Evolutionary conservation across 2,113 vertebrate species (phyloP).

Genomic region (Pollimyrus isidori): DNA sequence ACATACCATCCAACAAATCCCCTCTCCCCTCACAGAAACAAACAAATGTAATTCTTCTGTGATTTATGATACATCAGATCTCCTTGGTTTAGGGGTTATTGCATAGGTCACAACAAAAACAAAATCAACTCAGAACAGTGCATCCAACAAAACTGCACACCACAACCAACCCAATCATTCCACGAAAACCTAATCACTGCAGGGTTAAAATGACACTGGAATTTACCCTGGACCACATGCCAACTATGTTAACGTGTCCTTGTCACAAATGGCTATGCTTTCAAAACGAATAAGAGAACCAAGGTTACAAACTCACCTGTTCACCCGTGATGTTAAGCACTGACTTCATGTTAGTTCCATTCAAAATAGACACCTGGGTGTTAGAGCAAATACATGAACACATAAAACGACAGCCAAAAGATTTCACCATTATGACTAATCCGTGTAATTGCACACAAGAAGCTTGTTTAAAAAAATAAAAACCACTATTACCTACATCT

Average conservation of each 20-base stretch:
- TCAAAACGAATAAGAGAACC: background rate
- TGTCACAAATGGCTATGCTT: background rate
- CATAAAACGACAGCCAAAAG: background rate
- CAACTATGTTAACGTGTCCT: background rate
- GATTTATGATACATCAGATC: background rate
- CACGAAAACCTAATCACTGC: background rate
- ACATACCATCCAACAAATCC: background rate
- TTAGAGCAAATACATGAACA: background rate
- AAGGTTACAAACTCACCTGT: slow-evolving; percentile 63
- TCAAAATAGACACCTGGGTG: slow-evolving; percentile 75
- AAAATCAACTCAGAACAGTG: background rate
- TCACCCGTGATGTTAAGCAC: slow-evolving; percentile 78
- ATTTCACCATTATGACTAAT: background rate
- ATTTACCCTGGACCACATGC: background rate
- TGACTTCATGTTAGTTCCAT: slow-evolving; percentile 68
- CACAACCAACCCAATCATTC: background rate
- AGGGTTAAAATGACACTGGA: background rate
- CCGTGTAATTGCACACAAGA: background rate
- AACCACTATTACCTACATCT: background rate
- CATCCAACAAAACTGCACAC: background rate
- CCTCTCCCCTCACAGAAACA: slow-evolving; percentile 21
- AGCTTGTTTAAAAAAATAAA: background rate
- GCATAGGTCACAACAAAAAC: background rate
- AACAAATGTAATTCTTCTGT: slow-evolving; percentile 37
- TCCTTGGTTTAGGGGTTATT: background rate